Percentiles rank a stretch among this genome's conserved stretches.
Conservation (phyloP, 2,113 vertebrate species). For the Crotalus helleri region DNA sequence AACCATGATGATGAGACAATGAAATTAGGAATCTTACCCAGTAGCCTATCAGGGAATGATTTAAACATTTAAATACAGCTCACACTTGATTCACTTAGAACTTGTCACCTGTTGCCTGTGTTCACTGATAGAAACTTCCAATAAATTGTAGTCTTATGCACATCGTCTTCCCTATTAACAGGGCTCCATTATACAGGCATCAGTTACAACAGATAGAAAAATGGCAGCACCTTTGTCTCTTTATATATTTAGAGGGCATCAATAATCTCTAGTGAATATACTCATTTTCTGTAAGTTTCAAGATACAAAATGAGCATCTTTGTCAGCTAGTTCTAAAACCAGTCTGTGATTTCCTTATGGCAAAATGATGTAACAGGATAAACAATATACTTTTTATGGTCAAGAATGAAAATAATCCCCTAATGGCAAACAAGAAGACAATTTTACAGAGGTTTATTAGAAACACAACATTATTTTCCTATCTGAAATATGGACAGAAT, state of each 20-base stretch:
- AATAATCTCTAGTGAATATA: not conserved
- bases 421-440: not conserved
- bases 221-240: not conserved
- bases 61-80: constrained; percentile 12
- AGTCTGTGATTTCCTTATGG: not conserved
- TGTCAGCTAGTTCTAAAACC: fast-evolving
- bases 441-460: not conserved
- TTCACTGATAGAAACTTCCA: constrained; percentile 20
- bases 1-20: not conserved
- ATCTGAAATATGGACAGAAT: not conserved
- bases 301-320: not conserved
- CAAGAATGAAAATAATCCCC: not conserved
- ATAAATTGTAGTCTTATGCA: constrained; percentile 3
- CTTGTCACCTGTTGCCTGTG: not conserved
- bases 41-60: not conserved
- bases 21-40: not conserved
- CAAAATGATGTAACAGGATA: not conserved
- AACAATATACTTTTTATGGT: not conserved
- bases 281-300: not conserved
- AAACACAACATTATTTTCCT: not conserved
- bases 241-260: not conserved
- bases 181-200: not conserved
- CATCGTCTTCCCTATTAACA: constrained; percentile 1
- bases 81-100: not conserved
- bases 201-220: constrained; percentile 34